Evolutionary conservation across 2,888 invertebrate genomes (phyloP).

Genomic region (Apoda limacodes): DNA sequence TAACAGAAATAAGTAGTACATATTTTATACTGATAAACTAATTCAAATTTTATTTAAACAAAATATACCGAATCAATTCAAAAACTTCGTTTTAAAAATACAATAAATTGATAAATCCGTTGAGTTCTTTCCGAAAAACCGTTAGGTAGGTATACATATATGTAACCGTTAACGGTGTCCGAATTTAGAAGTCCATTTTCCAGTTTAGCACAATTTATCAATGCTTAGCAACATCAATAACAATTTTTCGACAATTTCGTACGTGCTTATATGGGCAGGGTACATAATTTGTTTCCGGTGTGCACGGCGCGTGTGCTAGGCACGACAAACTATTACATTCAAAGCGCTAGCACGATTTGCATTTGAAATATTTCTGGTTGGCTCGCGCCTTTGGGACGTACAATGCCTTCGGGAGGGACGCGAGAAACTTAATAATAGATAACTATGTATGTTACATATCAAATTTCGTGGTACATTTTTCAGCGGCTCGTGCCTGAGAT

Average conservation of each 20-base stretch:
- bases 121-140: slow-evolving; percentile 25
- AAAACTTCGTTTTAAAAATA: too few species aligned
- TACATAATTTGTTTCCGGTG: slow-evolving; percentile 70
- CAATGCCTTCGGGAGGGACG: slow-evolving; percentile 50
- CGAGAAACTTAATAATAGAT: slow-evolving; percentile 22
- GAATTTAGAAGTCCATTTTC: slow-evolving; percentile 44
- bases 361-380: slow-evolving; percentile 64
- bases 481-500: slow-evolving; percentile 51
- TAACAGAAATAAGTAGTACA: too few species aligned
- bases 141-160: slow-evolving; percentile 33
- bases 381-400: slow-evolving; percentile 52
- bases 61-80: too few species aligned
- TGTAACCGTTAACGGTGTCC: slow-evolving; percentile 33
- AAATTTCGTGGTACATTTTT: slow-evolving; percentile 66
- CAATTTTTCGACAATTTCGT: slow-evolving; percentile 43
- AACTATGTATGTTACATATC: slow-evolving; percentile 45
- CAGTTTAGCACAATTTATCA: slow-evolving; percentile 60
- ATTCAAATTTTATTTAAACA: too few species aligned
- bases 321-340: slow-evolving; percentile 68
- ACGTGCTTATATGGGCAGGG: slow-evolving; percentile 65
- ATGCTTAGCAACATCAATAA: slow-evolving; percentile 57
- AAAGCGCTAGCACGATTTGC: slow-evolving; percentile 67
- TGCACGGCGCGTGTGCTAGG: slow-evolving; percentile 60
- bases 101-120: too few species aligned
- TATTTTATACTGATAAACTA: too few species aligned